Base-by-base conservation (phyloP, 2,113 vertebrate species). In the Todiramphus saurophagus region DNA sequence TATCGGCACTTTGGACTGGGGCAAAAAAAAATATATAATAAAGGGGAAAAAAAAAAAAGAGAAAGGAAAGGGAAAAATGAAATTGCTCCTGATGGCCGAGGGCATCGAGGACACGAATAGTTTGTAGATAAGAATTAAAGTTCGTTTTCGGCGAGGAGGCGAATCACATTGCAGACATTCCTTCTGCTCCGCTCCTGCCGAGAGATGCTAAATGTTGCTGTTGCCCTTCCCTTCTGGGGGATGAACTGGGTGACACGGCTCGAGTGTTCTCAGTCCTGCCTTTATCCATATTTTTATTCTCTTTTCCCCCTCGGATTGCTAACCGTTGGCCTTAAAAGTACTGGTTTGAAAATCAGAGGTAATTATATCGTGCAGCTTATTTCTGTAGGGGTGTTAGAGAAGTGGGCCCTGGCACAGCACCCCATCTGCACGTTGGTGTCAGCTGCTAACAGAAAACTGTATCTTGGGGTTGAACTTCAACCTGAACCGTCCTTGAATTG, bases 1-100 rank as follows among this genome's bases (percentile, higher is more conserved):
- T 98, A 78, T 88, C 87, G 87, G 93, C 96, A 69, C 94, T 96
- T 96, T 81, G 83, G 33, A 88, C 37, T 37, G 37, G 16, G 24
- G 15, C 20, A 11, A 27, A 14, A 17, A 14, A 51, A 31, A 31
- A 41, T n/a, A n/a, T n/a, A n/a, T n/a, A 30, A 51, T 53, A 48
- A 55, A 35, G 83, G 16, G 24, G 24, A 33, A 11, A 27, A 14
- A 17, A 14, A 51, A 31, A 31, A 41, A 30, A 72, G 77, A 81
- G 44, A 93, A 31, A 51, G 66, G 19, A 66, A 89, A 79, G 75
- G 95, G 92, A 80, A 63, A 89, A 93, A 93, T 59, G 55, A 55
- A 74, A 72, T n/a, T 33, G 62, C 66, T 95, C 56, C 48, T 18
- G 16, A 62, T 83, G 83, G 90, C 76, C 4, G 84, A 78, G 66